Conservation (phyloP, 2,797 vertebrate genomes). For the Melanogrammus aeglefinus region DNA sequence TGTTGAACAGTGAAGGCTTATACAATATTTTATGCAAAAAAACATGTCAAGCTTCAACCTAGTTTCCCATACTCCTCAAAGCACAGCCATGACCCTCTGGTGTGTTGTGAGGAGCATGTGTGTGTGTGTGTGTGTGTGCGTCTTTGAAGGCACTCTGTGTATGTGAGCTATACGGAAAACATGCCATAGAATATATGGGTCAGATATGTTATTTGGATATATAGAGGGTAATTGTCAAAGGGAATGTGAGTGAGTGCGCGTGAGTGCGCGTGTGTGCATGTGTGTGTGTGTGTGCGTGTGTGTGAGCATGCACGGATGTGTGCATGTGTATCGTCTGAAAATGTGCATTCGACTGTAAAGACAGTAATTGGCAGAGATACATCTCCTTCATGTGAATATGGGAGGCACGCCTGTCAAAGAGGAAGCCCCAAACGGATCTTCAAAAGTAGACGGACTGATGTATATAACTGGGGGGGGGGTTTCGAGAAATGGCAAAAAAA, state of each 20-base stretch:
- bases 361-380: constrained; percentile 39
- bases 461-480: constrained; percentile 4
- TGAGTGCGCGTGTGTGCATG: background rate
- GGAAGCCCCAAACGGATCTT: constrained; percentile 45
- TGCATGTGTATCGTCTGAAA: constrained; percentile 11
- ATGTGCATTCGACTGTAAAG: constrained; percentile 18
- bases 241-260: constrained; percentile 10
- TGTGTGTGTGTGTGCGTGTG: constrained; percentile 5
- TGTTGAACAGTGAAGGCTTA: constrained; percentile 44
- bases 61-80: constrained; percentile 61
- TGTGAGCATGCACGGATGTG: background rate
- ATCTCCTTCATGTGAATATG: constrained; percentile 27
- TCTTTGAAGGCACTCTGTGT: constrained; percentile 3
- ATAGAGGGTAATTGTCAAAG: constrained; percentile 60
- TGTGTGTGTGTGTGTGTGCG: background rate
- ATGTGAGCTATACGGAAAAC: constrained; percentile 22
- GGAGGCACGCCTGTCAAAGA: constrained; percentile 19
- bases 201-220: constrained; percentile 54
- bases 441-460: constrained; percentile 35
- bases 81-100: constrained; percentile 50
- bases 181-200: constrained; percentile 52
- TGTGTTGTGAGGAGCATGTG: constrained; percentile 22
- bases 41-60: constrained; percentile 58
- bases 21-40: constrained; percentile 54
- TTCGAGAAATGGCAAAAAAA: background rate